Evolutionary conservation across 2,113 vertebrate genomes (phyloP).

Genomic region (Barbus barbus): DNA sequence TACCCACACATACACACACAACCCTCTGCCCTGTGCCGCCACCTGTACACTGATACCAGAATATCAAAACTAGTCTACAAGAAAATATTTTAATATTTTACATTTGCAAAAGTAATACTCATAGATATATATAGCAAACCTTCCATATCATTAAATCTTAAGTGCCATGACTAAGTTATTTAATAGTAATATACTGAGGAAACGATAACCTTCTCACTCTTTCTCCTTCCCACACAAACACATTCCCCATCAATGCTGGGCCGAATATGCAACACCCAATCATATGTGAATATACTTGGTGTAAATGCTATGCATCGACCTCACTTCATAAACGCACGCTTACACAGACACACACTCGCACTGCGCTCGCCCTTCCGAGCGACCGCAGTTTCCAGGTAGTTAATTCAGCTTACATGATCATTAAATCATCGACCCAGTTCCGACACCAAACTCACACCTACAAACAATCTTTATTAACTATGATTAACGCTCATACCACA

Average conservation of each 20-base stretch:
- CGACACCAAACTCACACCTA: constrained; percentile 38
- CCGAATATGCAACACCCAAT: constrained; percentile 35
- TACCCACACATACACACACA: constrained; percentile 36
- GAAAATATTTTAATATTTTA: constrained; percentile 36
- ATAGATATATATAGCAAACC: constrained; percentile 39
- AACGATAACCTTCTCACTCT: constrained; percentile 27
- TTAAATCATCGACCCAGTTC: constrained; percentile 35
- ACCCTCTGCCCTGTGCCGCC: constrained; percentile 31
- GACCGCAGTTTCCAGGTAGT: constrained; percentile 52
- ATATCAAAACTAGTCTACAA: constrained; percentile 50
- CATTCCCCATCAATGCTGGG: constrained; percentile 27
- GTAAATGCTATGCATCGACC: constrained; percentile 49
- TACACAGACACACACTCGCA: constrained; percentile 30
- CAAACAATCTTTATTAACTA: constrained; percentile 42
- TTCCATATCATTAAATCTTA: constrained; percentile 43
- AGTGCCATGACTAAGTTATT: constrained; percentile 50
- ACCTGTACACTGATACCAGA: constrained; percentile 56
- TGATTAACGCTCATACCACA: constrained; percentile 44
- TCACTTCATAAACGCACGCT: constrained; percentile 1
- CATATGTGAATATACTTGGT: constrained; percentile 43
- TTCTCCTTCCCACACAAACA: constrained; percentile 24
- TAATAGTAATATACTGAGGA: constrained; percentile 46
- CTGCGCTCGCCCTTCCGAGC: constrained; percentile 12
- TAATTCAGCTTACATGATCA: constrained; percentile 39
- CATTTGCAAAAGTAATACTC: constrained; percentile 45